These are phyloP conservation scores for Alectura lathami DNA, from an alignment of 2,113 vertebrate species.

Conservation along the genomic window DNA sequence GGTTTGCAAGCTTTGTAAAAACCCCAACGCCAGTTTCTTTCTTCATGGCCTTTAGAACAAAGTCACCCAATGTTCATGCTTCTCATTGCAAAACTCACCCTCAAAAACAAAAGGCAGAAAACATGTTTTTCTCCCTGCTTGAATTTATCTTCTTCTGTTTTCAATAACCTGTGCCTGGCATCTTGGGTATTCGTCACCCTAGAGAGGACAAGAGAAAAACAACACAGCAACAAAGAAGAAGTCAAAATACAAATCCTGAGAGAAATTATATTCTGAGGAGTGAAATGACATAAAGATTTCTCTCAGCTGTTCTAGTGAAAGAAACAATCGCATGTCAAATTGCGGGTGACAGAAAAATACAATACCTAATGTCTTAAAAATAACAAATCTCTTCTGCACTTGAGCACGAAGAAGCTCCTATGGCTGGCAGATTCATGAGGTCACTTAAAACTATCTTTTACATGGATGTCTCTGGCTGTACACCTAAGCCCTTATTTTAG, in stretches of 20 bases:
- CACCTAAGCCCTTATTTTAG: neutral
- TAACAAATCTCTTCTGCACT: neutral
- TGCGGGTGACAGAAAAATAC: neutral
- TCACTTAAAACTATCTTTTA: neutral
- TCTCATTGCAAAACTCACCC: neutral
- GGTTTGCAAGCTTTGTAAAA: neutral
- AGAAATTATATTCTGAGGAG: neutral
- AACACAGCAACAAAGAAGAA: neutral
- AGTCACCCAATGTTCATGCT: neutral
- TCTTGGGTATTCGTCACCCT: conserved; percentile 4
- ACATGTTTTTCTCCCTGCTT: neutral
- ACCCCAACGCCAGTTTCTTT: neutral
- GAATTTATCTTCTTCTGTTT: conserved; percentile 22
- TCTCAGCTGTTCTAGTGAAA: neutral
- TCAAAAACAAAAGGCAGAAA: neutral
- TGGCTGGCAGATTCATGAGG: neutral
- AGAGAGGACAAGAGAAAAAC: neutral
- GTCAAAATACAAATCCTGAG: neutral
- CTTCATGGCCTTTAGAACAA: conserved; percentile 1
- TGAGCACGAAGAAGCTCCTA: neutral
- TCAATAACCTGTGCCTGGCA: neutral
- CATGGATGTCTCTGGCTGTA: neutral
- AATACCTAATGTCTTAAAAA: neutral
- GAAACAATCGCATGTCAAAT: neutral
- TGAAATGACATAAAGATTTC: neutral